Evolutionary conservation across 2,113 vertebrate genomes (phyloP), one percentile per base, ranked within the genome.

Genomic region (Asarcornis scutulata): DNA sequence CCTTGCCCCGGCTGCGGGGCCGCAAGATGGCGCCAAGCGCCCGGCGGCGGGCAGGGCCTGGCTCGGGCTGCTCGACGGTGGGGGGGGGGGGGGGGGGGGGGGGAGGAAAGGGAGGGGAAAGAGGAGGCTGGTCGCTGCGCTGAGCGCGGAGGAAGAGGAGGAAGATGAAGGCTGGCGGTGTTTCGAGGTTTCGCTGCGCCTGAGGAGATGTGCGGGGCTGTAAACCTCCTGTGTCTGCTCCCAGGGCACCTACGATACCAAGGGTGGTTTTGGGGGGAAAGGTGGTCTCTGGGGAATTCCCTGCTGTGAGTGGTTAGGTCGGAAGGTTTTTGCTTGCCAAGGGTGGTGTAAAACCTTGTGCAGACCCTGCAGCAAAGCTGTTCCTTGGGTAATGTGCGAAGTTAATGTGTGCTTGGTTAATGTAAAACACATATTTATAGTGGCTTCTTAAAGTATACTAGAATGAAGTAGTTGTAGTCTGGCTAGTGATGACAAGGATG

Each of bases 11-110:
- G 50, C 50, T 50, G 22, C 22, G 50, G 50, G 21, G 50, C 50
- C 95, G 58, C 81, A 26, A 72, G 94, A 55, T 84, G 95, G 94
- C 94, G 78, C 88, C 94, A 95, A 16, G 34, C 26, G 8, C 81
- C 86, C 74, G 53, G 64, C 69, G 42, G 58, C 66, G 31, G 44
- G 27, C 66, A 11, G 26, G 1, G 20, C n/a, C 10, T 1, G 48
- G 34, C n/a, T 22, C 58, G 0, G 77, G 29, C 22, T 7, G 40
- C 4, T 25, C 4, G 2, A 2, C 18, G 17, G 17, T 40, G 44
- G 20, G 2, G 13, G 7, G 5, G 6, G 7, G 46, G 20, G 18
- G 18, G 46, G 7, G 9, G 18, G 38, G 38, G 59, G 55, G 29
- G 26, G 29, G 26, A 2, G 3, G 9, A 5, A 21, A 7, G 59